Percentiles rank a stretch among this genome's conserved stretches.
Conservation (phyloP, 1,140 invertebrate genomes). For the Drosophila simulans region DNA sequence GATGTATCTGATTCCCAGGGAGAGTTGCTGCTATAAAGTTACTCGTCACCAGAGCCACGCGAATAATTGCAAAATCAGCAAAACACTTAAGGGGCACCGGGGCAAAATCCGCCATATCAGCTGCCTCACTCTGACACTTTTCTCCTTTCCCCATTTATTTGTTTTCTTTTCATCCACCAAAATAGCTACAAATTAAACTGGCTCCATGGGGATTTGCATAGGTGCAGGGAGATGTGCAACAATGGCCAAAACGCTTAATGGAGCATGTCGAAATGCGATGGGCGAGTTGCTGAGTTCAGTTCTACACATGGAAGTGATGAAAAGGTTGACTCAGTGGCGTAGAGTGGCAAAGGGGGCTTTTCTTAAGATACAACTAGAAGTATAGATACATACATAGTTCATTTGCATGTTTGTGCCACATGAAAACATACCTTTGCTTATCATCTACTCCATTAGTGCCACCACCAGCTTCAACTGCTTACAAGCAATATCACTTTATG, state of each 20-base stretch:
- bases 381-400: background rate
- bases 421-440: background rate
- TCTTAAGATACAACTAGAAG: background rate
- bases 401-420: constrained; percentile 3
- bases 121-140: constrained; percentile 4
- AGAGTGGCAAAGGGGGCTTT: background rate
- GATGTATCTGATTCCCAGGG: background rate
- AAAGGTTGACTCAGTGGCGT: constrained; percentile 53
- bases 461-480: constrained; percentile 14
- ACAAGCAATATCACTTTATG: constrained; percentile 33
- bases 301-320: constrained; percentile 30
- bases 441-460: background rate
- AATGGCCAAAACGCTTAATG: constrained; percentile 80
- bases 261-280: constrained; percentile 71
- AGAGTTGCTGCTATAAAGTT: constrained; percentile 27
- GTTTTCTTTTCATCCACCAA: constrained; percentile 43
- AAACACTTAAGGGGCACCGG: constrained; percentile 25
- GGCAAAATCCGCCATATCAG: constrained; percentile 53
- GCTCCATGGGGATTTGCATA: constrained; percentile 21
- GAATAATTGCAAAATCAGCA: constrained; percentile 61
- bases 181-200: constrained; percentile 55
- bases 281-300: constrained; percentile 44
- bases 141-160: constrained; percentile 8
- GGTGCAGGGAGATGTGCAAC: constrained; percentile 62
- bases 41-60: constrained; percentile 16